Evolutionary conservation across 2,797 vertebrate genomes (phyloP), one percentile per base, ranked within the genome.

Genomic region (Acanthurus tractus): DNA sequence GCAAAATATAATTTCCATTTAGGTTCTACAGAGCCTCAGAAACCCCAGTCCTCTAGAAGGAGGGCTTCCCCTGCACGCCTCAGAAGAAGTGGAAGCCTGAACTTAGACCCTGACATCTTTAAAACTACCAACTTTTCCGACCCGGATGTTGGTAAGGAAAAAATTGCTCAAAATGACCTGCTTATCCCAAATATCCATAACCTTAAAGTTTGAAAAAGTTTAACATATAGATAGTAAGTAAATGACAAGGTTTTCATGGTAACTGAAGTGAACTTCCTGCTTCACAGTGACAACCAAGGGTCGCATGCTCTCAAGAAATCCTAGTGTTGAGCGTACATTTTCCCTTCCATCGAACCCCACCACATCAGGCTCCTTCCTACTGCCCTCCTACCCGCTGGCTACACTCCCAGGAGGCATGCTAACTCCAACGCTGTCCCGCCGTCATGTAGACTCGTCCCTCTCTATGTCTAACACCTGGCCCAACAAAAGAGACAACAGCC

Each of bases 391-490:
- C 83, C 96, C 96, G 0, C 90, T 97, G 85, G 88, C 96, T 5
- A 90, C 95, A 1, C 92, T 96, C 72, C 91, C 94, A 56, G 93
- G 57, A 69, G 95, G 95, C 55, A 89, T 93, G 86, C 94, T 91
- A 15, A 82, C 89, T 57, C 94, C 96, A 15, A 89, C 90, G 11
- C 79, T 94, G 20, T 85, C 90, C 42, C 84, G 81, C 77, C 92
- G 84, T 29, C 78, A 87, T 9, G 92, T 87, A 10, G 95, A 96
- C 70, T 89, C 91, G 13, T 48, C 93, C 10, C 72, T 94, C 65
- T 95, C 89, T 74, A 95, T 97, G 94, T 97, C 97, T 71, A 97
- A 93, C 91, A 97, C 97, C 11, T 98, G 97, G 97, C 96, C 97
- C 67, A 96, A 96, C 81, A 96, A 96, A 81, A 94, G 93, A 18